Evolutionary conservation across 2,888 invertebrate species (phyloP).

Genomic region (Ennomos quercinarius): DNA sequence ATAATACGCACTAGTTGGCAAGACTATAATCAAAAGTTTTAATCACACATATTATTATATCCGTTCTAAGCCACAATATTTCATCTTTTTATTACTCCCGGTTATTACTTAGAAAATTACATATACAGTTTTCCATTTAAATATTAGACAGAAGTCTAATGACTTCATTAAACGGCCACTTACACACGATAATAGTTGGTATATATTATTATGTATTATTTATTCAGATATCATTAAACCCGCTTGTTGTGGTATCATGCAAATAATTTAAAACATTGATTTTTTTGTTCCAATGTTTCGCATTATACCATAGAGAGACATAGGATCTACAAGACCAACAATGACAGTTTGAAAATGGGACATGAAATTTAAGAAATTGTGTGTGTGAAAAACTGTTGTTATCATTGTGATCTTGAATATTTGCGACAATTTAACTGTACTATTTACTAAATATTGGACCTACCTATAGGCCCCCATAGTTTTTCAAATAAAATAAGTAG

Average conservation of each 20-base stretch:
- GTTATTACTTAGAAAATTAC: constrained; percentile 14
- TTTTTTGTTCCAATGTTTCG: too few relatives aligned
- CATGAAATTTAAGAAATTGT: too few relatives aligned
- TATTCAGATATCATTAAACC: constrained; percentile 14
- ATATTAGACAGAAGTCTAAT: constrained; percentile 25
- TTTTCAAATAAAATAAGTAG: too few relatives aligned
- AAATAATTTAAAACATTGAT: background rate
- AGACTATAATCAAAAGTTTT: background rate
- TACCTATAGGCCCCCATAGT: too few relatives aligned
- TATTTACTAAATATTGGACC: too few relatives aligned
- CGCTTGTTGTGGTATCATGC: constrained; percentile 2
- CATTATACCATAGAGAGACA: too few relatives aligned
- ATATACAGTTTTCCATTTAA: constrained; percentile 10
- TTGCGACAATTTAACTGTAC: too few relatives aligned
- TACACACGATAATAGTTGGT: constrained; percentile 9
- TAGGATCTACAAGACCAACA: too few relatives aligned
- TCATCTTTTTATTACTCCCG: constrained; percentile 3
- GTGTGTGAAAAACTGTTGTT: too few relatives aligned
- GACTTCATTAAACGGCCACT: constrained; percentile 23
- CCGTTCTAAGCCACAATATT: constrained; percentile 1
- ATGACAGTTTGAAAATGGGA: too few relatives aligned
- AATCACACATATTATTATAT: background rate
- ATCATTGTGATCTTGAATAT: too few relatives aligned
- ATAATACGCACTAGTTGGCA: too few relatives aligned
- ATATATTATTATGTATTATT: constrained; percentile 6